Base-by-base conservation (phyloP, 2,797 vertebrate species). In the Clarias platycephalus region DNA sequence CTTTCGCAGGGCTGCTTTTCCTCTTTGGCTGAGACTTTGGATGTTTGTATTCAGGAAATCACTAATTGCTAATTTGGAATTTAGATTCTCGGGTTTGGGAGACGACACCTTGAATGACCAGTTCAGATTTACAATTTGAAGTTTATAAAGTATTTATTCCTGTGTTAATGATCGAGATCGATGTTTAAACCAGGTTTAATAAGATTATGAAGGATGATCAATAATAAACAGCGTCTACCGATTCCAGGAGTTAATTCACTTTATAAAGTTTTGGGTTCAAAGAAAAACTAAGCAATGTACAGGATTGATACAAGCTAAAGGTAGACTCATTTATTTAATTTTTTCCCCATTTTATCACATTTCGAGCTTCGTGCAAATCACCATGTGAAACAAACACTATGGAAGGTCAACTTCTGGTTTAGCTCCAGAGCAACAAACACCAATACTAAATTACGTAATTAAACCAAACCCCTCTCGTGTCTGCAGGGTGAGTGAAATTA, bases 311-410 rank as follows among this genome's bases (percentile, higher is more conserved):
- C 49, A 40, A 26, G 58, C 0, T 62, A 44, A 34, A 79, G 15
- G 34, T 44, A 40, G 1, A 62, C 12, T 3, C 0, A 0, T 10
- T 62, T 6, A 20, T 0, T 5, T 0, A 0, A 3, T 5, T 12
- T n/a, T 71, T 15, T 2, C 5, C 37, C 5, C 5, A 40, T 40
- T 40, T 40, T 5, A 40, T 49, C 22, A 75, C 26, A 13, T 31
- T 58, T 57, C 1, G 58, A 31, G 22, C 28, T 28, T 34, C 0
- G 26, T 57, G 5, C 49, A 31, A 20, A 31, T 22, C 49, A 57
- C 18, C 18, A 55, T 2, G 24, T 72, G n/a, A 49, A 70, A 40
- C 40, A 9, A 72, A 72, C 40, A 18, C 24, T 44, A 13, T 44
- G 70, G 40, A 5, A 7, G 70, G 70, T n/a, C 68, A 63, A 75